Evolutionary conservation across 2,113 vertebrate species (phyloP), one percentile per base, ranked within the genome.

Genomic region (Cyprinodon tularosa): DNA sequence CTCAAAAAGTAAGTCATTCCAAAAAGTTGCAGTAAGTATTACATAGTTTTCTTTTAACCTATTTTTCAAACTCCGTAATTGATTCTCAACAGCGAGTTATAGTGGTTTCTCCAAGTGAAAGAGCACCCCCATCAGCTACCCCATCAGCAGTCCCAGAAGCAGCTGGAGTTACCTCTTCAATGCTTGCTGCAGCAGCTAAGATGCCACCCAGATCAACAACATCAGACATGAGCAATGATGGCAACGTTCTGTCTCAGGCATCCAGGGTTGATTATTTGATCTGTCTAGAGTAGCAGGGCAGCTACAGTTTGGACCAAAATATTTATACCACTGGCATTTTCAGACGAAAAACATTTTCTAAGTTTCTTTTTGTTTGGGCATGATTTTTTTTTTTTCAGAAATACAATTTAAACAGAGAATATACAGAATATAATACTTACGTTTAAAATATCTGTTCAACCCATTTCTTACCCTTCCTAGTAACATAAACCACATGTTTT

Each of bases 201-300:
- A 45, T 77, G 60, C 45, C 74, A 83, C 82, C 76, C 94, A 95
- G 82, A 90, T 62, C 76, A 96, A 95, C 89, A 95, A 96, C 1
- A 95, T 98, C 7, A 97, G 93, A 97, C 96, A 96, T 97, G 91
- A 97, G 96, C 84, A 95, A 94, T 4, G 95, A 96, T 2, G 96
- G 96, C 76, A 95, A 91, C 82, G 94, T 96, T 72, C 95, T 97
- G 85, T 96, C 96, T 0, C 96, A 97, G 79, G 95, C 95, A 69
- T 96, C 96, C 0, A 95, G 96, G 20, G 79, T 97, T 76, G 91
- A 97, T 68, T 92, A 93, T 71, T 87, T 95, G 89, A 95, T 85
- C 39, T 42, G 68, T 68, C 65, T 68, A 74, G 74, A 77, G 65
- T 64, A 59, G 20, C 79, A 77, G 79, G 82, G 82, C 77, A 80